phyloP scores from a whole-genome alignment of 2,113 vertebrate genomes.

The Ranitomeya variabilis region DNA sequence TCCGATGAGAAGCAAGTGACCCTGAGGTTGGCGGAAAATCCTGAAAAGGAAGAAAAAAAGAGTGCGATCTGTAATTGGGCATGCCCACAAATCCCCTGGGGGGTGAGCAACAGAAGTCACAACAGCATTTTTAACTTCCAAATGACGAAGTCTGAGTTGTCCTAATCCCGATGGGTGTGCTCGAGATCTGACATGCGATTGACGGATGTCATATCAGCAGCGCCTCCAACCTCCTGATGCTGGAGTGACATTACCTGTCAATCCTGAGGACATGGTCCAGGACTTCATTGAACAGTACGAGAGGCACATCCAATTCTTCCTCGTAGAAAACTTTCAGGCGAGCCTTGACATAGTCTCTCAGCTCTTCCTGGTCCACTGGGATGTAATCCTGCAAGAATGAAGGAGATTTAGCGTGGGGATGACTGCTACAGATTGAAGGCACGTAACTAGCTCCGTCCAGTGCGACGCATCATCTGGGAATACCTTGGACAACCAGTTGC shows the following conservation, averaged over 20 bases:
- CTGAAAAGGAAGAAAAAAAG: conserved; percentile 64
- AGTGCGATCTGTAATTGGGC: too few species aligned
- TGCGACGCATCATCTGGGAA: too few species aligned
- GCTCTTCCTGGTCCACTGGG: conserved; percentile 96
- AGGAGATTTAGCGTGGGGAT: neutral
- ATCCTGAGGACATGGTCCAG: conserved; percentile 95
- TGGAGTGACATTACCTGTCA: conserved; percentile 77
- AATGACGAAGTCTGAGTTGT: too few species aligned
- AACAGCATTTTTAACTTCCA: too few species aligned
- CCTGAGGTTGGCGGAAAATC: conserved; percentile 98
- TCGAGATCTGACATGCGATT: too few species aligned
- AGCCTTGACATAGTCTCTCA: conserved; percentile 97
- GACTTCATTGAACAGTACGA: conserved; percentile 97
- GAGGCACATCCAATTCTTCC: conserved; percentile 94
- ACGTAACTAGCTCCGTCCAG: neutral
- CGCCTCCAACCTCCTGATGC: too few species aligned
- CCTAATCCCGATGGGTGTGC: too few species aligned
- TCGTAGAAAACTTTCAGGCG: conserved; percentile 98
- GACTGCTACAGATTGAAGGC: neutral
- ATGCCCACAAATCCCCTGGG: too few species aligned
- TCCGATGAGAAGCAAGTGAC: conserved; percentile 94
- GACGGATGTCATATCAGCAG: too few species aligned
- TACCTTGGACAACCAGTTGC: conserved; percentile 99
- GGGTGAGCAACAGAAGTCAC: too few species aligned
- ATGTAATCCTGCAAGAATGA: conserved; percentile 85